Percentiles rank a stretch among this genome's conserved stretches.
Conservation (phyloP, 2,797 vertebrate species). For the Eupleurogrammus muticus region DNA sequence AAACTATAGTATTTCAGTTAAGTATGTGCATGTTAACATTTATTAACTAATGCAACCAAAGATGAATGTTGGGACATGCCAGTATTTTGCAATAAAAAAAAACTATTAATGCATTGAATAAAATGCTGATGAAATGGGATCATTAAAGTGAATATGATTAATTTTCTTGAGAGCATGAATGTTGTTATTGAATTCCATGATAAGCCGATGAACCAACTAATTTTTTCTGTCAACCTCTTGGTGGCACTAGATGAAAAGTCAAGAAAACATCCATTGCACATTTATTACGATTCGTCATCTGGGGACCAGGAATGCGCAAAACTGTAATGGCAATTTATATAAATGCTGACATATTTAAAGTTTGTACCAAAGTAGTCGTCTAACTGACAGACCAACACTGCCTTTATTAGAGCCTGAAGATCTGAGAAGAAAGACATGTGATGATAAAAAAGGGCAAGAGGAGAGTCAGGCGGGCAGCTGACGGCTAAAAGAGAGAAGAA, state of each 20-base stretch:
- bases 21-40: not conserved
- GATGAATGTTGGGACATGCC: no score
- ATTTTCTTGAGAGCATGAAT: no score
- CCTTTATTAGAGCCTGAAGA: not conserved
- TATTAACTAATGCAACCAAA: not conserved
- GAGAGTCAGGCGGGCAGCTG: conserved; percentile 18
- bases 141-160: no score
- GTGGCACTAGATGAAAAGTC: not conserved
- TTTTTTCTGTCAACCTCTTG: not conserved
- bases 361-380: not conserved
- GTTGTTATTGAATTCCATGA: no score
- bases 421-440: conserved; percentile 15
- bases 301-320: not conserved
- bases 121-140: no score
- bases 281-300: not conserved
- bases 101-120: no score
- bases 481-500: conserved; percentile 50
- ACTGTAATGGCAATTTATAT: not conserved
- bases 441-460: conserved; percentile 16
- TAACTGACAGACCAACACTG: not conserved
- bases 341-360: conserved; percentile 3
- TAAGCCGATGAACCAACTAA: no score
- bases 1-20: not conserved
- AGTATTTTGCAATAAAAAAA: no score
- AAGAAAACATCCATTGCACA: not conserved